Evolutionary conservation across 2,797 vertebrate genomes (phyloP).

Genomic region (Podarcis lilfordi): DNA sequence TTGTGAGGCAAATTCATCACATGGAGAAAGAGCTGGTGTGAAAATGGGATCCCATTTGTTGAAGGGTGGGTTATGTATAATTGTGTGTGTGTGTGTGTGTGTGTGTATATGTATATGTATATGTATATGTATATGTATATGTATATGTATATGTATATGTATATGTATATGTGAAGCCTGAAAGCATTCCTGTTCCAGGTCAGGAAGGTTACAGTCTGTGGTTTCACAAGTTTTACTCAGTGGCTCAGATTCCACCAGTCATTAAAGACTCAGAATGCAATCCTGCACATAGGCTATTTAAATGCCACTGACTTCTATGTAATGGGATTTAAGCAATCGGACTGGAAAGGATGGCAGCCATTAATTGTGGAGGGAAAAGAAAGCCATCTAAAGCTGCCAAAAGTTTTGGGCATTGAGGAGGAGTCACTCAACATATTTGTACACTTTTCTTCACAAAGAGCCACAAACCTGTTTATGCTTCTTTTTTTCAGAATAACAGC

Average conservation of each 20-base stretch:
- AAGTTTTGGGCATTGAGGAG: background rate
- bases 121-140: fast-evolving
- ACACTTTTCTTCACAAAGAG: background rate
- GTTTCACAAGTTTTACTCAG: background rate
- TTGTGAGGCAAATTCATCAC: slow-evolving; percentile 49
- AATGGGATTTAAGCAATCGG: background rate
- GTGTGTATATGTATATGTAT: no score
- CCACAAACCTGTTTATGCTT: background rate
- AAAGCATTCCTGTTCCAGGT: background rate
- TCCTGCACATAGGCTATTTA: background rate
- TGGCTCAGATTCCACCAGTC: background rate
- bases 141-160: no score
- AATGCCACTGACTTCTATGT: background rate
- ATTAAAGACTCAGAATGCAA: background rate
- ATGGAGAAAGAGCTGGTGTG: background rate
- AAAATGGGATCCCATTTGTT: background rate
- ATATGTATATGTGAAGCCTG: background rate
- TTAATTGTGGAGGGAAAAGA: background rate
- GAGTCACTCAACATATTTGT: background rate
- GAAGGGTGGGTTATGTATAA: no score
- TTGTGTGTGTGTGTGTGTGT: no score
- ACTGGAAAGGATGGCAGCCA: background rate
- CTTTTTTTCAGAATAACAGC: background rate
- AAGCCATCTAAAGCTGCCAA: background rate
- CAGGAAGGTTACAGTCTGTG: background rate